These are phyloP conservation scores for Drosophila dunni DNA, from an alignment of 1,140 invertebrate genomes.

Conservation along the genomic window DNA sequence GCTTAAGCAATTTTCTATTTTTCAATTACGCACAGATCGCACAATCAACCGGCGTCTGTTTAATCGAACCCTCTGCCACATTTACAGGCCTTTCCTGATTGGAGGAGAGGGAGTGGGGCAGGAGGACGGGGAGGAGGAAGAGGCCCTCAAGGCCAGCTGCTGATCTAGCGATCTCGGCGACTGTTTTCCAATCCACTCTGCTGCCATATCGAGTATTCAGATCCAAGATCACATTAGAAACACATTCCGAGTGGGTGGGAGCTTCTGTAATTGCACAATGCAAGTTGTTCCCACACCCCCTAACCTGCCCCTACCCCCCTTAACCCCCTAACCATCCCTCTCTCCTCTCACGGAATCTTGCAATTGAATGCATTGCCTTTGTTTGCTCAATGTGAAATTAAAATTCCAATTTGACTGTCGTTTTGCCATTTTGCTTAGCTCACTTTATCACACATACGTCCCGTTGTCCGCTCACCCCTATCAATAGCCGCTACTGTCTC, in stretches of 20 bases:
- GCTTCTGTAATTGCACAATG: conserved; percentile 48
- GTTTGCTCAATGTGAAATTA: conserved; percentile 76
- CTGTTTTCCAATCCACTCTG: conserved; percentile 32
- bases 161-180: conserved; percentile 33
- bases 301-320: conserved; percentile 5
- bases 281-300: conserved; percentile 34
- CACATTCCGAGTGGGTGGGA: conserved; percentile 2
- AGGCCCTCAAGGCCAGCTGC: conserved; percentile 51
- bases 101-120: not conserved
- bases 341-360: conserved; percentile 11
- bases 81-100: not conserved
- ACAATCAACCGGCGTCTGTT: conserved; percentile 26
- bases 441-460: conserved; percentile 41
- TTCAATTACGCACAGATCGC: conserved; percentile 51
- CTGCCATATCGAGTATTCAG: conserved; percentile 6
- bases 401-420: conserved; percentile 71
- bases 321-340: not conserved
- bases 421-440: conserved; percentile 37
- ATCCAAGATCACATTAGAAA: conserved; percentile 66
- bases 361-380: conserved; percentile 79
- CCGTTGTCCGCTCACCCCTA: conserved; percentile 15
- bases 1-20: conserved; percentile 59
- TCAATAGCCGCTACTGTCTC: not conserved
- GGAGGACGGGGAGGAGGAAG: not conserved
- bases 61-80: not conserved